phyloP scores from a whole-genome alignment of 2,888 invertebrate species.

The Cacoxenus indagator region DNA sequence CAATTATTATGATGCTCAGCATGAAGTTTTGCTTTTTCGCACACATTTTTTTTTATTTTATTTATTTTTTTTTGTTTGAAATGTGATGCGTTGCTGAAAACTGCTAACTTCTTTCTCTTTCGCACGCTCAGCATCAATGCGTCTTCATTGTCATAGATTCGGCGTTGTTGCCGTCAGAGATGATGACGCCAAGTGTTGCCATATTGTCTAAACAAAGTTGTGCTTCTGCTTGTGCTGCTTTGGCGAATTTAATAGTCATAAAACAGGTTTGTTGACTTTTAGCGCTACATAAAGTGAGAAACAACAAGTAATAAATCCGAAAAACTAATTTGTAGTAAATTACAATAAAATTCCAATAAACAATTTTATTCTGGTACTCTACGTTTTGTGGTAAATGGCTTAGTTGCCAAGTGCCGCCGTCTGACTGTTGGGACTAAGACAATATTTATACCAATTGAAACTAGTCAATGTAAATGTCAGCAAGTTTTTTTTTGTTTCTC shows the following conservation, averaged over 20 bases:
- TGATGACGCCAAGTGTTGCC: slow-evolving; percentile 13
- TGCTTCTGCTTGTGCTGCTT: neutral
- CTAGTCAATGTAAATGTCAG: slow-evolving; percentile 51
- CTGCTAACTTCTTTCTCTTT: neutral
- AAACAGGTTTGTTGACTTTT: slow-evolving; percentile 22
- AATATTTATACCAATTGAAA: neutral
- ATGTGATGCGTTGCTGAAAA: neutral
- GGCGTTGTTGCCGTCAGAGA: neutral
- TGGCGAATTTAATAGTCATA: slow-evolving; percentile 18
- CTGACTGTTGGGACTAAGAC: neutral
- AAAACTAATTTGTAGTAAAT: neutral
- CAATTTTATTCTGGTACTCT: neutral
- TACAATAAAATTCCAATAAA: neutral
- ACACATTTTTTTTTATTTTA: neutral
- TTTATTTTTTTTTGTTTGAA: neutral
- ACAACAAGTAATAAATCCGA: neutral
- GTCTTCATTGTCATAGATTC: neutral
- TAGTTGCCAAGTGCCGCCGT: neutral
- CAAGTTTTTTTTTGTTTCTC: slow-evolving; percentile 33
- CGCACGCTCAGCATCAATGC: neutral
- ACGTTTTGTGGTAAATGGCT: neutral
- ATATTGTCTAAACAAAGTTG: neutral
- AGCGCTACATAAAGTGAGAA: neutral
- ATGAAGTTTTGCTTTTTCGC: neutral
- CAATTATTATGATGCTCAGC: slow-evolving; percentile 52